Evolutionary conservation across 2,113 vertebrate species (phyloP), one percentile per base, ranked within the genome.

Genomic region (Pholis gunnellus): DNA sequence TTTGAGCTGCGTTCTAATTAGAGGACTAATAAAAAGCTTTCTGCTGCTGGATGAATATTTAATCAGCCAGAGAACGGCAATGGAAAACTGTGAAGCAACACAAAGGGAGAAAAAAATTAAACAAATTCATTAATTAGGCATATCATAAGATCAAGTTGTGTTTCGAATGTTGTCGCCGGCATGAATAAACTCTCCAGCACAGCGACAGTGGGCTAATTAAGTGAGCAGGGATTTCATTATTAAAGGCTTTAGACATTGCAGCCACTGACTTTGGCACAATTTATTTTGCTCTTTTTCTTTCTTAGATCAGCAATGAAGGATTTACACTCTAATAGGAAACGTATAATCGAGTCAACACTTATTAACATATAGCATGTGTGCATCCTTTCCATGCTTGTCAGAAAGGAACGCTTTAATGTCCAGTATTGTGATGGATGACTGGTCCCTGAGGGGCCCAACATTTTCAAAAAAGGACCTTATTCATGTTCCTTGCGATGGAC

Each of bases 31-130:
- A 82, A 92, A 90, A 88, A 79, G 63, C 85, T 89, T 63, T 86
- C 85, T 87, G 72, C 72, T 74, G 81, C 72, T 67, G 68, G 84
- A 92, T 92, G 34, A 90, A 91, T 92, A 91, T 90, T 93, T 92
- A 90, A 93, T 89, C 90, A 89, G 72, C 67, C 65, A 44, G 79
- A 86, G 83, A 86, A 82, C 84, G 79, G 68, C 71, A 20, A 17
- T 75, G 76, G 59, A 61, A 86, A 86, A 85, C 46, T 56, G 57
- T 20, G 3, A 72, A 65, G 79, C 74, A 91, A 85, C 82, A 84
- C 84, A 83, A 81, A 90, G 78, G 79, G n/a, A 4, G 6, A 1
- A 3, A 86, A 40, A 78, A 86, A 87, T 91, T 90, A 82, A 87
- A 83, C 71, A 36, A 77, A 77, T 82, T 81, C 50, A 81, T 91